Evolutionary conservation across 2,113 vertebrate genomes (phyloP).

Genomic region (Lophotis ruficrista): DNA sequence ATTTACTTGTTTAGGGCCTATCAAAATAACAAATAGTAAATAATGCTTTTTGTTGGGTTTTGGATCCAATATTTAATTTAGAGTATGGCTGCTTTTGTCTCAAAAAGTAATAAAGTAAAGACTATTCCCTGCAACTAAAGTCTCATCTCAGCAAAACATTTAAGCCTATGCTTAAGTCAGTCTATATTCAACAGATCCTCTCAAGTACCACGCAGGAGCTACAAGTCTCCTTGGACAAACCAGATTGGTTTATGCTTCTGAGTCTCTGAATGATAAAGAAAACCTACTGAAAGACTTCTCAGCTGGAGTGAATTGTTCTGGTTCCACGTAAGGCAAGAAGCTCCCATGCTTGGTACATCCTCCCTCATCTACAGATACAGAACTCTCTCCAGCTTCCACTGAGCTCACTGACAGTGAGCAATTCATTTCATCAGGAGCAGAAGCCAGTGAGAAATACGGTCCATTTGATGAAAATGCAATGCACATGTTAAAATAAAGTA

Average conservation of each 20-base stretch:
- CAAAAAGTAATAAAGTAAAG: neutral
- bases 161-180: neutral
- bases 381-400: neutral
- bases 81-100: neutral
- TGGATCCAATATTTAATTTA: neutral
- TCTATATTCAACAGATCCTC: neutral
- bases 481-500: constrained; percentile 50
- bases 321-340: neutral
- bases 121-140: neutral
- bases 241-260: neutral
- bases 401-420: neutral
- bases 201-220: neutral
- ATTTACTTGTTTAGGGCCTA: neutral
- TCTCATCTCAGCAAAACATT: neutral
- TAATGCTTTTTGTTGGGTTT: neutral
- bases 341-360: neutral
- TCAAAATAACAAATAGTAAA: neutral
- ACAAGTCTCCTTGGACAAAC: neutral
- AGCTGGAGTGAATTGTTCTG: neutral
- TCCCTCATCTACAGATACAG: neutral
- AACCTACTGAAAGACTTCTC: neutral
- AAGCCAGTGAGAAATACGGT: constrained; percentile 7
- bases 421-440: neutral
- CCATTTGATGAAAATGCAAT: constrained; percentile 32
- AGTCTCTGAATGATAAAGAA: neutral